Evolutionary conservation across 2,797 vertebrate species (phyloP).

Genomic region (Chelon labrosus): DNA sequence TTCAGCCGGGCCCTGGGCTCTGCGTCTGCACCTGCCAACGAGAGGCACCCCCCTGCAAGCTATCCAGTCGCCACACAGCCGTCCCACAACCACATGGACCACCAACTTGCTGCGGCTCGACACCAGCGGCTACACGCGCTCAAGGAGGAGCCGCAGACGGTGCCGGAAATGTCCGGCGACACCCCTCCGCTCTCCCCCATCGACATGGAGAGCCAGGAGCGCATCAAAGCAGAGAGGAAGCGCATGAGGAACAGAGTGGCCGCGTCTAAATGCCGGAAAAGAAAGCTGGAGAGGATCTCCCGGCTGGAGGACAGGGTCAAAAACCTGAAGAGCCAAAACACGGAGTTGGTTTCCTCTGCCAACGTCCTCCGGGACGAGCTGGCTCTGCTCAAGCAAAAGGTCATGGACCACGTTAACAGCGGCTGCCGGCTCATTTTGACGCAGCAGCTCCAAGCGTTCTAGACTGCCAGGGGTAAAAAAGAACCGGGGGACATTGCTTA

Average conservation of each 20-base stretch:
- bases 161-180: conserved; percentile 95
- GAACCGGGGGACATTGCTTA: conserved; percentile 54
- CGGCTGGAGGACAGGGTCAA: conserved; percentile 96
- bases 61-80: conserved; percentile 62
- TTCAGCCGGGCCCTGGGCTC: conserved; percentile 64
- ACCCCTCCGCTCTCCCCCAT: conserved; percentile 95
- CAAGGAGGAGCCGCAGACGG: conserved; percentile 96
- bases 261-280: conserved; percentile 97
- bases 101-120: conserved; percentile 78
- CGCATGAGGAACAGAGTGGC: conserved; percentile 94
- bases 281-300: conserved; percentile 96
- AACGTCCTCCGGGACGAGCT: conserved; percentile 97
- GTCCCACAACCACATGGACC: conserved; percentile 70
- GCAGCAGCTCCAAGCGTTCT: conserved; percentile 96
- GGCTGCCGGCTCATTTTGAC: conserved; percentile 97
- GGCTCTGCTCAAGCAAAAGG: conserved; percentile 96
- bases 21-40: conserved; percentile 79
- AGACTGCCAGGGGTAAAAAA: conserved; percentile 27
- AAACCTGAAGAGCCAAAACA: conserved; percentile 95
- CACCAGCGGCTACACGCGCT: conserved; percentile 90
- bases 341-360: conserved; percentile 94
- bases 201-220: conserved; percentile 96
- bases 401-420: conserved; percentile 99
- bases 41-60: conserved; percentile 70
- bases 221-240: conserved; percentile 97